A percentile compares a stretch with the other conserved stretches of the same genome.
Evolutionary conservation across 2,113 vertebrate species (phyloP).

Genomic region (Eubucco bourcierii): DNA sequence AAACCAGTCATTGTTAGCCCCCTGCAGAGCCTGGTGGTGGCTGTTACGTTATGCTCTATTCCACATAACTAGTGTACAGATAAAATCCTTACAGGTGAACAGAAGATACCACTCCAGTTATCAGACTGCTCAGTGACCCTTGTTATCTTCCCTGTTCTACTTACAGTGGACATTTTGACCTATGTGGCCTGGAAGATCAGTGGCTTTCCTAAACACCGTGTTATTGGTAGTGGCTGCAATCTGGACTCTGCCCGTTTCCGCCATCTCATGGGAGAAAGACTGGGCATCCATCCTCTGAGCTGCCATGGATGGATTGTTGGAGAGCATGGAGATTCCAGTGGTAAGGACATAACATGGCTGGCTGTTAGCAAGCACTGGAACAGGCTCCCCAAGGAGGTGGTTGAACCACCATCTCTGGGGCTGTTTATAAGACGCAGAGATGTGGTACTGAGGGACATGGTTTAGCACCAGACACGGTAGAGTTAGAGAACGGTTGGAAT

Average conservation of each 20-base stretch:
- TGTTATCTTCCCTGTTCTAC: not conserved
- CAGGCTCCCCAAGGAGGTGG: no score
- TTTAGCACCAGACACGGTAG: no score
- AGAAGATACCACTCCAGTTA: not conserved
- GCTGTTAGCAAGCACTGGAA: not conserved
- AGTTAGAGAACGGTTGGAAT: no score
- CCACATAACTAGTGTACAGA: fast-evolving
- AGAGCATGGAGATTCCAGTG: slow-evolving; percentile 96
- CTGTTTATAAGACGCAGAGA: no score
- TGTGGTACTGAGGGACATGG: no score
- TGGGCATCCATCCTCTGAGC: slow-evolving; percentile 89
- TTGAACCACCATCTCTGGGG: no score
- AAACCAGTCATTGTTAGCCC: not conserved
- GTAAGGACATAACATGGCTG: slow-evolving; percentile 69
- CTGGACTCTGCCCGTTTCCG: slow-evolving; percentile 97
- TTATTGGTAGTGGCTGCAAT: slow-evolving; percentile 96
- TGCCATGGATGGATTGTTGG: slow-evolving; percentile 95
- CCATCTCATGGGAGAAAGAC: slow-evolving; percentile 91
- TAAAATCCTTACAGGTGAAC: not conserved
- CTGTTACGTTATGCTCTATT: not conserved
- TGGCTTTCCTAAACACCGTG: slow-evolving; percentile 92
- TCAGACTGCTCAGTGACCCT: not conserved
- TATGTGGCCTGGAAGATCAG: slow-evolving; percentile 99
- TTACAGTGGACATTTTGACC: slow-evolving; percentile 92
- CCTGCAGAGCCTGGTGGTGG: not conserved